phyloP scores from a whole-genome alignment of 92 coral and sea anemone species.

The Epizoanthus scotinus region DNA sequence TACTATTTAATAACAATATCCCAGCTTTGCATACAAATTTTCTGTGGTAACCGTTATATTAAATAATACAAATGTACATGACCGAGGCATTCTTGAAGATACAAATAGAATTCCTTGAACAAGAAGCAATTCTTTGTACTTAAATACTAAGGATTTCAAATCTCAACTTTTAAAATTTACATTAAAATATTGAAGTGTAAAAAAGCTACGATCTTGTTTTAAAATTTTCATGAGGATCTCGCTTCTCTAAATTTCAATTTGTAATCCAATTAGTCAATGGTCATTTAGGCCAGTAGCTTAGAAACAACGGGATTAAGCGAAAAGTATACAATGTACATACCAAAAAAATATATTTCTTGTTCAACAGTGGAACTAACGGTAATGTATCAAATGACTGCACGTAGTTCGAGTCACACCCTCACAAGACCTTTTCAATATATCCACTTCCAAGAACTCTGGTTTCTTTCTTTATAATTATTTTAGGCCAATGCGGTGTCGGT shows the following conservation, averaged over 20 bases:
- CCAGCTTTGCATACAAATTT: conserved; percentile 31
- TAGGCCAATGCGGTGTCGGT: background rate
- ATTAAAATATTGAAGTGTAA: background rate
- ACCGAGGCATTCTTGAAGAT: background rate
- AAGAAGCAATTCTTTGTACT: background rate
- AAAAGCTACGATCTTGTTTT: background rate
- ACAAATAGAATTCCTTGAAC: background rate
- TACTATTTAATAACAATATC: conserved; percentile 16
- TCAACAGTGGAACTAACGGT: no score
- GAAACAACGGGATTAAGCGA: background rate
- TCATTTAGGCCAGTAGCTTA: no score
- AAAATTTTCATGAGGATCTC: background rate
- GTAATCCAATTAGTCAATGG: background rate
- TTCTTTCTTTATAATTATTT: no score
- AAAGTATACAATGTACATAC: background rate
- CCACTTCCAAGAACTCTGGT: background rate
- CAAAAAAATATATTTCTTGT: background rate
- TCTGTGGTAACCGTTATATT: conserved; percentile 3
- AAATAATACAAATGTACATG: background rate
- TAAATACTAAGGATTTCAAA: background rate
- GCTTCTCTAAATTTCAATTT: background rate
- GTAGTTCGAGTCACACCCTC: background rate
- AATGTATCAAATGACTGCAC: no score
- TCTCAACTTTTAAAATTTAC: no score
- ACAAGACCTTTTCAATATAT: background rate